Evolutionary conservation across 2,113 vertebrate species (phyloP), one percentile per base, ranked within the genome.

Genomic region (Phoenicopterus ruber): DNA sequence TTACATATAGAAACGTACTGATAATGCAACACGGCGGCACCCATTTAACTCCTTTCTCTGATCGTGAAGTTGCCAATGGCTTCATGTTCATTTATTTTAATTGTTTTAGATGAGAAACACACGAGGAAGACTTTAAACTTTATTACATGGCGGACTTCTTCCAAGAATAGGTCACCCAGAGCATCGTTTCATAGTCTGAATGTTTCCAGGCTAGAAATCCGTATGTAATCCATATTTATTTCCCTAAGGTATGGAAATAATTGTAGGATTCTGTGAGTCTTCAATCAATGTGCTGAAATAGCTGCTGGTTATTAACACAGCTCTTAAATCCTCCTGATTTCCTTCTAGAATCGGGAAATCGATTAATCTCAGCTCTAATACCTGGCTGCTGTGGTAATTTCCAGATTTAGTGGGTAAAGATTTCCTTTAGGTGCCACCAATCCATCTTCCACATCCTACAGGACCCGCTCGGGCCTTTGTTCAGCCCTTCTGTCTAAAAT

Each of bases 61-160:
- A 8, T 5, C 8, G 14, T 5, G 25, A 36, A 38, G 40, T 17
- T 54, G 21, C 38, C 28, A 4, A 8, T 9, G 8, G 55, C n/a
- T 63, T 63, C 22, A 2, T 10, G 1, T 21, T 25, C 7, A 0
- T 59, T 86, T 24, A 15, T 24, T 58, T 50, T 17, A 16, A 36
- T 44, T 26, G 17, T 36, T 86, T 61, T 20, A n/a, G 32, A 20
- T 25, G 72, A n/a, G 72, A 77, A 67, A 17, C 15, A 8, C 31
- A 6, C 1, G 6, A 67, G 17, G 4, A 2, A 52, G 54, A 17
- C 38, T 59, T 42, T 19, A 31, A n/a, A 42, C 0, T 2, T 5
- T 11, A 31, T 38, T 38, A 54, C 26, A 46, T 14, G 4, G 21
- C 38, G 38, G 63, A 11, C 4, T 61, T 70, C 26, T 32, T 50